Percentiles rank a stretch among this genome's conserved stretches.
Conservation (phyloP, 2,888 invertebrate species). For the Alcis repandata region DNA sequence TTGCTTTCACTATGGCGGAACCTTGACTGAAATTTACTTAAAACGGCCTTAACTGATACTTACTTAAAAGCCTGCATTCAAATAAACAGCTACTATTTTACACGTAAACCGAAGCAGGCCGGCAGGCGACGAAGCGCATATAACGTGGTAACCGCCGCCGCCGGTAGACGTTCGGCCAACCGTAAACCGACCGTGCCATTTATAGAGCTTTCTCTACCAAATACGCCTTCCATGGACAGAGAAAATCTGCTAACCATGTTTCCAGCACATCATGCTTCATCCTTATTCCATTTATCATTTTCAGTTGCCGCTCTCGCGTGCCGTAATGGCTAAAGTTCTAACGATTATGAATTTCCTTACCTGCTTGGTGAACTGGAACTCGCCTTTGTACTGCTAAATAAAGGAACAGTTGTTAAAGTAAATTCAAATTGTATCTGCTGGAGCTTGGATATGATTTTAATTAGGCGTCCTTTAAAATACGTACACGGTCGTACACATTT, state of each 20-base stretch:
- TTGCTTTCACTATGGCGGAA: neutral
- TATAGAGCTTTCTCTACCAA: slow-evolving; percentile 60
- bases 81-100: neutral
- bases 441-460: slow-evolving; percentile 3
- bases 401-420: slow-evolving; percentile 1
- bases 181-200: slow-evolving; percentile 68
- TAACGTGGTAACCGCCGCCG: slow-evolving; percentile 57
- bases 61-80: neutral
- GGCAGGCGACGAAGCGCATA: slow-evolving; percentile 67
- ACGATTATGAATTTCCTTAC: slow-evolving; percentile 37
- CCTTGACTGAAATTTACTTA: neutral
- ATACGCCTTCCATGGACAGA: slow-evolving; percentile 31
- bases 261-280: slow-evolving; percentile 29
- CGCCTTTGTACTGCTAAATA: slow-evolving; percentile 1
- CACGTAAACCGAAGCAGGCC: slow-evolving; percentile 41
- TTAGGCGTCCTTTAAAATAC: neutral
- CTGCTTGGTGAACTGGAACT: slow-evolving; percentile 5
- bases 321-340: slow-evolving; percentile 41
- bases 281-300: slow-evolving; percentile 42
- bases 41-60: no score
- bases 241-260: slow-evolving; percentile 25
- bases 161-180: slow-evolving; percentile 58
- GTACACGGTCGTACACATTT: neutral
- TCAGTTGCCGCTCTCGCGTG: slow-evolving; percentile 33
- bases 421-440: neutral